These are phyloP conservation scores for Ophioninae sp. DNA, from an alignment of 2,888 invertebrate species.

Conservation along the genomic window DNA sequence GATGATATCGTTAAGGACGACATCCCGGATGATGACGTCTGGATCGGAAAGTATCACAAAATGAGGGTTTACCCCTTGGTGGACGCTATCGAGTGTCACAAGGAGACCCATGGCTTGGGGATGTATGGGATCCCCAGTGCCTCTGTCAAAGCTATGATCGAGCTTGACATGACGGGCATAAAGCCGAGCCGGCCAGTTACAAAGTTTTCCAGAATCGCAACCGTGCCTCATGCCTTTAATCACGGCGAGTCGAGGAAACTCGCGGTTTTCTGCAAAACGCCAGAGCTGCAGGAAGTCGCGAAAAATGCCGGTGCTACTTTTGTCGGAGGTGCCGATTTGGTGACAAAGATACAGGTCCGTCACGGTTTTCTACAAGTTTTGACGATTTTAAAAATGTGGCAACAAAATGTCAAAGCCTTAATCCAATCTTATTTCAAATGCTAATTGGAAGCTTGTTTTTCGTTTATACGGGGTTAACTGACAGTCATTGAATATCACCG, in stretches of 20 bases:
- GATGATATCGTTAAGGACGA: constrained; percentile 84
- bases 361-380: not conserved
- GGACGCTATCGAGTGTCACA: constrained; percentile 90
- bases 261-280: constrained; percentile 89
- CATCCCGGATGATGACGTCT: constrained; percentile 86
- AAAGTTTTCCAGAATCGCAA: constrained; percentile 85
- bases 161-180: constrained; percentile 87
- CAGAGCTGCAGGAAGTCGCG: constrained; percentile 84
- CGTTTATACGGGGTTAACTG: too few relatives aligned
- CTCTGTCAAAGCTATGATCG: constrained; percentile 86
- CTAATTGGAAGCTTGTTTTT: too few relatives aligned
- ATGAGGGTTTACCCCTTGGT: constrained; percentile 86
- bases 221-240: constrained; percentile 87
- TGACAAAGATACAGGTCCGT: constrained; percentile 88
- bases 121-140: constrained; percentile 91
- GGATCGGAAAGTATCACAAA: constrained; percentile 83
- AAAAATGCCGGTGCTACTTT: constrained; percentile 87
- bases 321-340: constrained; percentile 88
- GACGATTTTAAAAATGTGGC: not conserved
- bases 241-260: constrained; percentile 87
- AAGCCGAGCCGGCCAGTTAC: constrained; percentile 86
- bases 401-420: too few relatives aligned
- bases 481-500: not conserved
- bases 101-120: constrained; percentile 91
- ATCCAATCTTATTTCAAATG: too few relatives aligned